These are phyloP conservation scores for Dryas iulia DNA, from an alignment of 1,140 invertebrate genomes.

Conservation along the genomic window DNA sequence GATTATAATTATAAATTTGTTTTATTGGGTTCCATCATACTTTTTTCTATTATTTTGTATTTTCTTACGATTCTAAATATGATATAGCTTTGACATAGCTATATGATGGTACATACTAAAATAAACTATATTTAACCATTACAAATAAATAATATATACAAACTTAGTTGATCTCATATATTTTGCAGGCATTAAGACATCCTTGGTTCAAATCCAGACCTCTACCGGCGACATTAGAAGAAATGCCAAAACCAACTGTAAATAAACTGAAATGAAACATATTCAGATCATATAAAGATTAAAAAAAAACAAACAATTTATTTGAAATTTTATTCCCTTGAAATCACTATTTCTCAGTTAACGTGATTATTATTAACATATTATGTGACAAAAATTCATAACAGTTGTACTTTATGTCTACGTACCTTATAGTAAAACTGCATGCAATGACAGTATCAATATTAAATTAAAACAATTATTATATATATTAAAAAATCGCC, in stretches of 20 bases:
- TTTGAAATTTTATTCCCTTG: constrained; percentile 32
- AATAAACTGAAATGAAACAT: constrained; percentile 45
- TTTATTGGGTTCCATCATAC: no score
- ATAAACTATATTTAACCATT: background rate
- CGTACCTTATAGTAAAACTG: constrained; percentile 34
- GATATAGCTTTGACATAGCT: no score
- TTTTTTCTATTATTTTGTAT: no score
- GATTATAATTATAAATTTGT: background rate
- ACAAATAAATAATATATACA: no score
- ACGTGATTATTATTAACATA: background rate
- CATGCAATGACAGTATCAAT: background rate
- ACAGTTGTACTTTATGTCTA: constrained; percentile 56
- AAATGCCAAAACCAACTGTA: constrained; percentile 70
- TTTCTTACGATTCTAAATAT: no score
- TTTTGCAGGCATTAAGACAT: constrained; percentile 70
- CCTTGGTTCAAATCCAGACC: constrained; percentile 68
- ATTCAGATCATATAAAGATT: background rate
- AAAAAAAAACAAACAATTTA: constrained; percentile 35
- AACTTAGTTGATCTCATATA: no score
- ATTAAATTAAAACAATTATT: background rate
- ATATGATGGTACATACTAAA: background rate
- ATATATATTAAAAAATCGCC: background rate
- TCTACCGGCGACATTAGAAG: constrained; percentile 55
- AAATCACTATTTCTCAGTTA: constrained; percentile 17
- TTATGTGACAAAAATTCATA: constrained; percentile 42